phyloP scores from a whole-genome alignment of 2,113 vertebrate genomes.

The Clarias gariepinus region DNA sequence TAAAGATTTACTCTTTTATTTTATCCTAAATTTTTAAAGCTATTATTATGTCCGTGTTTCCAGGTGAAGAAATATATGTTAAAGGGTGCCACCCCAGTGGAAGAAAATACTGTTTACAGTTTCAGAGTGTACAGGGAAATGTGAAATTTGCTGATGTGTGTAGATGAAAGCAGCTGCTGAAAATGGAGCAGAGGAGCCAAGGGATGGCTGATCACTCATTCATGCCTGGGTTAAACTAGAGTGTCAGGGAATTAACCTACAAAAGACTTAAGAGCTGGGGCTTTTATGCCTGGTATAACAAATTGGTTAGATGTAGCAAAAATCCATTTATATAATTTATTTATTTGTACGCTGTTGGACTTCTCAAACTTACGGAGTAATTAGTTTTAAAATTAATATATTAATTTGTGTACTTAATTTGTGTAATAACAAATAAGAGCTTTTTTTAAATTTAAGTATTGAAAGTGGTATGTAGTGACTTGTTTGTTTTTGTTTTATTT shows the following conservation, averaged over 20 bases:
- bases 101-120: neutral
- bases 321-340: neutral
- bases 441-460: neutral
- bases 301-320: neutral
- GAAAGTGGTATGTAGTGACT: neutral
- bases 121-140: neutral
- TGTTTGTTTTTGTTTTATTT: neutral
- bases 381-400: neutral
- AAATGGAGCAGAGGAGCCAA: neutral
- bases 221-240: constrained; percentile 13
- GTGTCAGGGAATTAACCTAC: constrained; percentile 4
- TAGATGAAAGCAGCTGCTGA: neutral
- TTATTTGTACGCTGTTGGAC: neutral
- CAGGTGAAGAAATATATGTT: neutral
- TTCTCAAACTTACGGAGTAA: neutral
- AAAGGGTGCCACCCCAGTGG: neutral
- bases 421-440: neutral
- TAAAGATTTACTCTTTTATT: neutral
- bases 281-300: neutral
- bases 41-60: neutral
- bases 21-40: neutral
- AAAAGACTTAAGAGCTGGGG: neutral
- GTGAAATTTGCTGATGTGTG: constrained; percentile 30
- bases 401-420: neutral
- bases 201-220: neutral